Conservation (phyloP, 2,888 invertebrate species). For the Caenorhabditis sp. region DNA sequence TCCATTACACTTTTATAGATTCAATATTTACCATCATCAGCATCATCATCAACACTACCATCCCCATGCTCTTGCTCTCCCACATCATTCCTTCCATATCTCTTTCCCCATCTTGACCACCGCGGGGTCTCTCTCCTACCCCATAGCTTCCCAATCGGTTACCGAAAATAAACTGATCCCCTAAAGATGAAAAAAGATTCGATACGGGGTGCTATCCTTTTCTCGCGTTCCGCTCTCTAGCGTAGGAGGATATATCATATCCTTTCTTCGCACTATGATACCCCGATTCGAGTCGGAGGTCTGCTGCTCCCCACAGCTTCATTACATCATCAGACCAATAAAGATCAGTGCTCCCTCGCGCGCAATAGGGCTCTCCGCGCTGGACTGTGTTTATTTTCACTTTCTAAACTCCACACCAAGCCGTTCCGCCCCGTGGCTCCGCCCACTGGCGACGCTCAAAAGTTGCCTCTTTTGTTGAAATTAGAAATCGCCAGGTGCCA, state of each 20-base stretch:
- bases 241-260: slow-evolving; percentile 30
- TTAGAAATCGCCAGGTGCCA: slow-evolving; percentile 48
- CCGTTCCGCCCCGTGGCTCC: slow-evolving; percentile 47
- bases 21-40: slow-evolving; percentile 53
- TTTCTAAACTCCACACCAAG: slow-evolving; percentile 49
- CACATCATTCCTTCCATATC: slow-evolving; percentile 40
- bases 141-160: slow-evolving; percentile 21
- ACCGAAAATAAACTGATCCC: slow-evolving; percentile 54
- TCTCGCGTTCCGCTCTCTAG: slow-evolving; percentile 11
- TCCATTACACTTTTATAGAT: slow-evolving; percentile 32
- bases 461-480: slow-evolving; percentile 55
- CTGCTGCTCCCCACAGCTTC: slow-evolving; percentile 30
- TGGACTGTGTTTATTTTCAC: slow-evolving; percentile 63
- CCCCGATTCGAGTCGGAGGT: slow-evolving; percentile 4
- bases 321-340: slow-evolving; percentile 61
- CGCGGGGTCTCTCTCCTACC: neutral
- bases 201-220: slow-evolving; percentile 1
- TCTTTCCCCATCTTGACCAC: slow-evolving; percentile 42
- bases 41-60: neutral
- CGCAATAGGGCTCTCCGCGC: slow-evolving; percentile 25
- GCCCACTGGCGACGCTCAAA: slow-evolving; percentile 40
- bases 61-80: neutral
- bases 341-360: slow-evolving; percentile 45
- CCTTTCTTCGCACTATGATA: slow-evolving; percentile 33
- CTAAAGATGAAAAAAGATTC: too few species aligned